Evolutionary conservation across 37 sponge, comb jelly and placozoan species (phyloP), one percentile per base, ranked within the genome.

Genomic region (Cliona cf. orientalis): DNA sequence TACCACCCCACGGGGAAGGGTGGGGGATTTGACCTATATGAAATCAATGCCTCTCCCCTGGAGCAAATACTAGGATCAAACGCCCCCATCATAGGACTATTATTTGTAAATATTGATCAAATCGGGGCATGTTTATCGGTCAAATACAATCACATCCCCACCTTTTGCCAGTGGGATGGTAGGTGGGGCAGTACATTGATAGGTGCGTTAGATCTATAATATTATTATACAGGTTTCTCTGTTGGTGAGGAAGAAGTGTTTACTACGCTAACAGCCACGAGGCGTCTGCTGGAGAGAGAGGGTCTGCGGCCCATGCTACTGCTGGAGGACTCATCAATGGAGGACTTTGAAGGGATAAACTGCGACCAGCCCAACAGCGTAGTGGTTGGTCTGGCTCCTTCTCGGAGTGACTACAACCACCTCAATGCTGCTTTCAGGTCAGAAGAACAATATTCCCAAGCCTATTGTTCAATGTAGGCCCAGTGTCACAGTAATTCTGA

Each of bases 381-480:
- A 0, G 80, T 92, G 32, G 85, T 92, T 25, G 93, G 89, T 28
- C 78, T 92, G 43, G 84, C 93, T 28, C 93, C 93, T 2, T 33
- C n/a, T 37, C 6, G 2, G 12, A 74, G 88, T 53, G 40, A 78
- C 66, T 84, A 92, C 59, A 32, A 71, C 21, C 1, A 42, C 37
- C 79, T 92, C 66, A 92, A 83, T 75, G 23, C 39, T 29, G 93
- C 93, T 28, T 92, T 92, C 78, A 80, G 85, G 89, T 92, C 42
- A 36, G 12, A 14, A 79, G 38, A 79, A 4, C 5, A 17, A 28
- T 3, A 72, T 42, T n/a, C n/a, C n/a, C n/a, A n/a, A n/a, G n/a
- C n/a, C n/a, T n/a, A n/a, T n/a, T n/a, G n/a, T n/a, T n/a, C n/a
- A n/a, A n/a, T n/a, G n/a, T n/a, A n/a, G n/a, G n/a, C n/a, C n/a